Evolutionary conservation across 2,113 vertebrate genomes (phyloP), one percentile per base, ranked within the genome.

Genomic region (Cynocephalus volans): DNA sequence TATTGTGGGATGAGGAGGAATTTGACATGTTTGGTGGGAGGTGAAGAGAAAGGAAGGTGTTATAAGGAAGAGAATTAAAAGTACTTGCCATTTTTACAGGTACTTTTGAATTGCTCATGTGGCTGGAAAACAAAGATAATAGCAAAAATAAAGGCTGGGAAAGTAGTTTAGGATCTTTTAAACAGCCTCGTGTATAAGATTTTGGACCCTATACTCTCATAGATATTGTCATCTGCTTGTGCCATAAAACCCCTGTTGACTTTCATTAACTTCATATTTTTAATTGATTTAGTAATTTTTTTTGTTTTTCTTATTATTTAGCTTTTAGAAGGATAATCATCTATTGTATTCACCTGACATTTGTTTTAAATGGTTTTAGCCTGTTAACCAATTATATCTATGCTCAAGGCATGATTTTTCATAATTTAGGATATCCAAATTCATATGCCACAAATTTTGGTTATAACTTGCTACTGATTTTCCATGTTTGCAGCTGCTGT

Each of bases 341-440:
- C 45, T 41, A 0, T 67, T 5, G 90, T 93, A 45, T 13, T 88
- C 13, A 72, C 28, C 4, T 75, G 26, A 50, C 41, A 24, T 95
- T 86, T 92, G 36, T 85, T 97, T 77, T 76, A 36, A 77, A 24
- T 94, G 31, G 21, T 65, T 92, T 88, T 26, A 72, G 6, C 23
- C 8, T 93, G 2, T 93, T 95, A 41, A 9, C 41, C 26, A 80
- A 9, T 90, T 60, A 19, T 41, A 31, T 54, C 10, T 65, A 0
- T 64, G 70, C 9, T 79, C 31, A 88, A 10, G 90, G 33, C 62
- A n/a, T 60, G 56, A 79, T 23, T 79, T 73, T 18, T 6, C 54
- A 13, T 84, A 26, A 50, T 72, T 93, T 79, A 87, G 69, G 10
- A 18, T 86, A 69, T 90, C 24, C 56, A 56, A 6, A 50, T 92